Evolutionary conservation across 2,797 vertebrate genomes (phyloP).

Genomic region (Sphenopsis melanotis): DNA sequence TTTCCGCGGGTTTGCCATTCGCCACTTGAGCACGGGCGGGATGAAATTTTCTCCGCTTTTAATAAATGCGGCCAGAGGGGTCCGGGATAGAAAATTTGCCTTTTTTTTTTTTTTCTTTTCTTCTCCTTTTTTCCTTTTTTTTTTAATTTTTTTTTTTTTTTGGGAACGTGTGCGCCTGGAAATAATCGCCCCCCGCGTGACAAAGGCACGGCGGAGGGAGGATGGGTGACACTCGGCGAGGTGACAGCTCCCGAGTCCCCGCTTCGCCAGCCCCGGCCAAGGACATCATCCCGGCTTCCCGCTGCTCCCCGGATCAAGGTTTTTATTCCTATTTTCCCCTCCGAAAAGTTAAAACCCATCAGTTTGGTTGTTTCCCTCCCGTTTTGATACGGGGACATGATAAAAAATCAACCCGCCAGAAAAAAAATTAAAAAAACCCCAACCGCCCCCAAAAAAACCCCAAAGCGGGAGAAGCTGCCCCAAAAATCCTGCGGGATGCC

Average conservation of each 20-base stretch:
- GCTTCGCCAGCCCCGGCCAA: neutral
- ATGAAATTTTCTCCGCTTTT: constrained; percentile 20
- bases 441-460: no score
- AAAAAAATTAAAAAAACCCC: neutral
- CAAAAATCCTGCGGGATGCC: neutral
- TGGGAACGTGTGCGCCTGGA: neutral
- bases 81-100: neutral
- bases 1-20: constrained; percentile 56
- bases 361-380: rapidly evolving
- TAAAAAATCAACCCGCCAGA: no score
- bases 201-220: neutral
- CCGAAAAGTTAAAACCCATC: neutral
- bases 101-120: neutral
- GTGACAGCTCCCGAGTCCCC: constrained; percentile 25
- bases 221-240: neutral
- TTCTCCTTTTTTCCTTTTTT: neutral
- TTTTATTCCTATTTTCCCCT: neutral
- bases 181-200: neutral
- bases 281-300: neutral
- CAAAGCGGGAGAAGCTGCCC: neutral
- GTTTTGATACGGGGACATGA: neutral
- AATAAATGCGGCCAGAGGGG: constrained; percentile 45
- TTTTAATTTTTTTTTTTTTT: neutral
- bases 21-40: constrained; percentile 71
- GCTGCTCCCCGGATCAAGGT: neutral